Evolutionary conservation across 2,888 invertebrate species (phyloP), one percentile per base, ranked within the genome.

Genomic region (Tenthredo mesomela): DNA sequence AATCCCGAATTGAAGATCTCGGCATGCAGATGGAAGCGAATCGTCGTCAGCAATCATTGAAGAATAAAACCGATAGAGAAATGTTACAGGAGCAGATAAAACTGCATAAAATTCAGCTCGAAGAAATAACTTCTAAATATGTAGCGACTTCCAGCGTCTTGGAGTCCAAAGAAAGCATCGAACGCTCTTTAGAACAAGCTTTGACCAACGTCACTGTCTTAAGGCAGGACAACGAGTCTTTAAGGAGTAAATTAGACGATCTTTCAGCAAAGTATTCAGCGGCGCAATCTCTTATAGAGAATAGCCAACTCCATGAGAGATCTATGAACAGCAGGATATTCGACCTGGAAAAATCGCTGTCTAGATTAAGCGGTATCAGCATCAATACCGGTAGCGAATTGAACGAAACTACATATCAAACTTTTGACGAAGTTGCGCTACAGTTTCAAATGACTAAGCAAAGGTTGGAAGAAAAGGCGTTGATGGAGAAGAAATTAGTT

Each of bases 401-500:
- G 4, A 92, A 93, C 82, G 91, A 91, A 61, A 93, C 93, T 1
- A 89, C 91, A 70, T 93, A 93, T 85, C 92, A 92, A 50, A 91
- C 90, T 0, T 87, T 93, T 2, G 92, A 93, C 47, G 92, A 93
- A 12, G 87, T 90, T 25, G 88, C 90, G 0, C 43, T 93, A 2
- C 91, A 93, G 67, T 89, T 87, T 75, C 91, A 93, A 43, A 71
- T 92, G 7, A 88, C 90, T 0, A 90, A 89, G 77, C 90, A 91
- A 67, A 90, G 89, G 25, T 85, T 93, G 6, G 92, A 93, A 0
- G 93, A 93, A 33, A 92, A 93, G 84, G 85, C 89, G 10, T 88
- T 89, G 15, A 18, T 95, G 7, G 95, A 95, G 84, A 94, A 94
- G 86, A 90, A 93, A 61, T 91, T 95, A 92, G 93, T 94, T 10